These are phyloP conservation scores for Eupithecia subumbrata DNA, from an alignment of 2,888 invertebrate species.

Conservation along the genomic window DNA sequence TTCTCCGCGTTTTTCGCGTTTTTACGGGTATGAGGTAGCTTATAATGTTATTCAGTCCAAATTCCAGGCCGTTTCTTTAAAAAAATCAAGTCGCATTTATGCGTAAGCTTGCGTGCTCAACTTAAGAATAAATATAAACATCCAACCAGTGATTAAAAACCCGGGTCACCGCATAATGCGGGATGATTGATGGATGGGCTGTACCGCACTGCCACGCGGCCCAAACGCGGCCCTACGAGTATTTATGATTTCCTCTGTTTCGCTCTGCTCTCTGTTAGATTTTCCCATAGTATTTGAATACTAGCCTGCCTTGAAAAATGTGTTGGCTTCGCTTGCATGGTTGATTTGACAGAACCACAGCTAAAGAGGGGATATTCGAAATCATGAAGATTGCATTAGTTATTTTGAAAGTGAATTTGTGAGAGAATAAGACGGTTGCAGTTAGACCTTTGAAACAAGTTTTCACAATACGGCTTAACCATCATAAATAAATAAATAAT, in stretches of 20 bases:
- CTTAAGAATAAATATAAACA: not conserved
- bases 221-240: not conserved
- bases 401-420: conserved; percentile 1
- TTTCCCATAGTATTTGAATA: not conserved
- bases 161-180: conserved; percentile 12
- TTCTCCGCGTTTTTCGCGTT: too few relatives aligned
- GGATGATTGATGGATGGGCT: conserved; percentile 17
- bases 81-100: not conserved
- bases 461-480: not conserved
- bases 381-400: not conserved
- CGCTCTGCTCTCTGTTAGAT: not conserved
- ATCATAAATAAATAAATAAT: not conserved
- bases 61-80: not conserved
- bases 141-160: conserved; percentile 12
- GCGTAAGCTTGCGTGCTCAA: conserved; percentile 4
- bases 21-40: too few relatives aligned
- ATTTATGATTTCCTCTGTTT: not conserved
- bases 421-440: not conserved
- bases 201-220: conserved; percentile 9
- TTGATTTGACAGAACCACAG: not conserved
- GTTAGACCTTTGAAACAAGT: not conserved
- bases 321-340: not conserved
- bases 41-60: not conserved
- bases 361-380: not conserved
- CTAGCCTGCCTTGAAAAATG: not conserved